Evolutionary conservation across 2,113 vertebrate species (phyloP).

Genomic region (Megatriorchis doriae): DNA sequence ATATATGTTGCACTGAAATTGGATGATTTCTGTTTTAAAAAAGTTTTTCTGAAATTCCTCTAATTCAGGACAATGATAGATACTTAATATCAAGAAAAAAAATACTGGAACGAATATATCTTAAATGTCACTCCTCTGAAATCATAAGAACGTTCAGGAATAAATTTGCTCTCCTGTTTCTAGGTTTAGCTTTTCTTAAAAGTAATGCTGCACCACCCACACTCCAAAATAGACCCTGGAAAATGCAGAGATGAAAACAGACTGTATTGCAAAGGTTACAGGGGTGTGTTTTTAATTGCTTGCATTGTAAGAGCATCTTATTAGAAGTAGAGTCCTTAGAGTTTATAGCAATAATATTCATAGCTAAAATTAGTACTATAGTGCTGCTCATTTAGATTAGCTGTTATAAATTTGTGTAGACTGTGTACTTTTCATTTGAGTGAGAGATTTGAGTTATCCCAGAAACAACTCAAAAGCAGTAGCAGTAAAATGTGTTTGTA

Average conservation of each 20-base stretch:
- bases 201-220: neutral
- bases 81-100: neutral
- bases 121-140: neutral
- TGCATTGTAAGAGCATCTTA: neutral
- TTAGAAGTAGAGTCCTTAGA: neutral
- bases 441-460: neutral
- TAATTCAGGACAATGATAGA: neutral
- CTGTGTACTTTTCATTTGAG: neutral
- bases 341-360: neutral
- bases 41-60: neutral
- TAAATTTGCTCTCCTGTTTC: neutral
- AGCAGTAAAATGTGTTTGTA: neutral
- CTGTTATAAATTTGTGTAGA: neutral
- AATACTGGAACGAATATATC: neutral
- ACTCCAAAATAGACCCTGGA: neutral
- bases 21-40: neutral
- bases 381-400: neutral
- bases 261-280: neutral
- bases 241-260: neutral
- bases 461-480: neutral
- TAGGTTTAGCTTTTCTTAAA: neutral
- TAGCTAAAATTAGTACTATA: conserved; percentile 26
- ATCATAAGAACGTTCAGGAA: neutral
- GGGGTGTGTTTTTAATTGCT: neutral
- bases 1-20: neutral